Evolutionary conservation across 2,888 invertebrate species (phyloP), one percentile per base, ranked within the genome.

Genomic region (Leptopilina drosophilae): DNA sequence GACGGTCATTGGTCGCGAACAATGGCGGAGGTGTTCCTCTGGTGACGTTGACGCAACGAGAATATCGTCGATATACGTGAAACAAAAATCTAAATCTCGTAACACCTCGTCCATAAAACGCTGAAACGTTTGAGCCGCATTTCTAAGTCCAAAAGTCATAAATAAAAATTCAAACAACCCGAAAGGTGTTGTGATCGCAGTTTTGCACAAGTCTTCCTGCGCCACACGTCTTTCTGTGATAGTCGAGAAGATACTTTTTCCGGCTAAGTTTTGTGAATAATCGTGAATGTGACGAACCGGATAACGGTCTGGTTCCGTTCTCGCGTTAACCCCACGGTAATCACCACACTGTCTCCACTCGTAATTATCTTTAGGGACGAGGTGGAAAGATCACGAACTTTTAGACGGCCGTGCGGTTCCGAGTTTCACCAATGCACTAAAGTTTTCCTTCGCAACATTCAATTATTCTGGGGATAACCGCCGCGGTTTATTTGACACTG

Each of bases 321-420:
- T 75, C 3, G 78, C 79, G 15, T 89, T 89, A 0, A 88, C 78
- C 1, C 64, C 15, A 0, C 88, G 69, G 73, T 86, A 88, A 59
- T 87, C 86, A 11, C 15, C 64, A 9, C 64, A 64, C 12, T 26
- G 64, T 11, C 64, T 64, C 64, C 64, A 64, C 20, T 64, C 20
- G 26, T 64, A 9, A 11, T 64, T 20, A 0, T 42, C 42, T 42
- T 42, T 42, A 42, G 42, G 42, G 8, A 42, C 42, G 42, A 42
- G 6, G 8, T 64, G 26, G 20, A 92, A 82, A 1, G 90, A 84
- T 91, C 91, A 92, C 1, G 84, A 80, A 56, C 90, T 91, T 5
- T 87, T 88, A 0, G 92, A 92, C 0, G 90, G 92, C 2, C 91
- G 84, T 46, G 90, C 90, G 0, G 69, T 77, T 5, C 67, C 67